Conservation (phyloP, 30 jellyfish, hydroid and myxozoan genomes). For the Chrysaora quinquecirrha region DNA sequence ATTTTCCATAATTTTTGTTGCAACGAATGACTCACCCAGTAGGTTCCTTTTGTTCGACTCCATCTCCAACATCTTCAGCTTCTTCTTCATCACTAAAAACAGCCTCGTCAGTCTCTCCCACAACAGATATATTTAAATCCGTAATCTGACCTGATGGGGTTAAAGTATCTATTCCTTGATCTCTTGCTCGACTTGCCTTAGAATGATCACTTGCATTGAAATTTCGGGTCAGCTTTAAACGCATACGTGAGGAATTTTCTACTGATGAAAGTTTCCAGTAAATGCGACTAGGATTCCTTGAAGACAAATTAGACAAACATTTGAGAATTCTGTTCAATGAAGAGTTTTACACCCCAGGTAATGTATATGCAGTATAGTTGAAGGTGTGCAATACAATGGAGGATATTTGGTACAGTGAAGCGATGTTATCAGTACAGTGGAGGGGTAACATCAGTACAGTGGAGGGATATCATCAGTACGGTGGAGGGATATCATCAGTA, state of each 20-base stretch:
- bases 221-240: slow-evolving; percentile 72
- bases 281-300: slow-evolving; percentile 47
- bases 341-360: too few species aligned
- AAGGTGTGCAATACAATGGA: too few species aligned
- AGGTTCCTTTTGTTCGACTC: slow-evolving; percentile 39
- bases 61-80: slow-evolving; percentile 60
- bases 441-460: too few species aligned
- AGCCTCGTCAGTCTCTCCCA: slow-evolving; percentile 54
- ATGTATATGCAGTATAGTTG: too few species aligned
- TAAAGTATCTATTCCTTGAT: slow-evolving; percentile 22
- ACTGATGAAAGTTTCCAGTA: slow-evolving; percentile 83
- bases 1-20: too few species aligned
- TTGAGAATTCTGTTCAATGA: too few species aligned
- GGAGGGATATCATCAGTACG: too few species aligned
- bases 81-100: slow-evolving; percentile 74
- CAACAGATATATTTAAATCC: slow-evolving; percentile 40
- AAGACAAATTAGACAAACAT: too few species aligned
- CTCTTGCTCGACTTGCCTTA: slow-evolving; percentile 79
- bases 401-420: too few species aligned
- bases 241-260: slow-evolving; percentile 93
- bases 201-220: slow-evolving; percentile 62
- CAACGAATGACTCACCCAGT: slow-evolving; percentile 58
- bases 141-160: slow-evolving; percentile 27
- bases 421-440: too few species aligned
- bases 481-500: too few species aligned